These are phyloP conservation scores for Caenorhabditis uteleia DNA, from an alignment of 2,888 invertebrate species.

Conservation along the genomic window DNA sequence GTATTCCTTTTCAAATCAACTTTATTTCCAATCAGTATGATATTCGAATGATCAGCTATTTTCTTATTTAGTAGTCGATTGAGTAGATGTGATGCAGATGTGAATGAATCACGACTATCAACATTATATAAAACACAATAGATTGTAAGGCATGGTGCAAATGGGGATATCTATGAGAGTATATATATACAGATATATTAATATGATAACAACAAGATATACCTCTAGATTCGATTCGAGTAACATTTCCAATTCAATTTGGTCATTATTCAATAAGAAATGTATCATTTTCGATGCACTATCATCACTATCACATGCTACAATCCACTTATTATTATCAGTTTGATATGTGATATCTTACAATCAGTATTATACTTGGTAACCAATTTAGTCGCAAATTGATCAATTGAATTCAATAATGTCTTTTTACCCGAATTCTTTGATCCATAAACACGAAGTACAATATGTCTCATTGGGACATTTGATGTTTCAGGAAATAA, in stretches of 20 bases:
- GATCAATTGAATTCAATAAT: constrained; percentile 50
- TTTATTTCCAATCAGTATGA: constrained; percentile 64
- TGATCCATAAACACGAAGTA: constrained; percentile 57
- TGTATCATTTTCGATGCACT: constrained; percentile 26
- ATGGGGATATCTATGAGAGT: constrained; percentile 41
- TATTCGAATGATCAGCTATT: constrained; percentile 18
- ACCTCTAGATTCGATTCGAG: constrained; percentile 60
- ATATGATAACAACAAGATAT: constrained; percentile 4
- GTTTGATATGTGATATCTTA: not conserved
- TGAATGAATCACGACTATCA: constrained; percentile 61
- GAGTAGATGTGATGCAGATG: constrained; percentile 53
- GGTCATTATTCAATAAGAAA: constrained; percentile 63
- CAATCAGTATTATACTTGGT: constrained; percentile 17
- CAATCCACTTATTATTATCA: not conserved
- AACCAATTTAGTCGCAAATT: constrained; percentile 47
- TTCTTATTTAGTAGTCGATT: constrained; percentile 29
- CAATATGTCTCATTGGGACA: constrained; percentile 28
- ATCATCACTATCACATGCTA: constrained; percentile 22
- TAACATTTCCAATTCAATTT: constrained; percentile 62
- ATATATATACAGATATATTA: not conserved
- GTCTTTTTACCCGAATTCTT: constrained; percentile 60
- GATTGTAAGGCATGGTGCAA: constrained; percentile 44
- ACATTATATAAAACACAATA: constrained; percentile 61
- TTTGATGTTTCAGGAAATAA: constrained; percentile 47
- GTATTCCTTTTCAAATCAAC: constrained; percentile 65